Percentiles rank a stretch among this genome's conserved stretches.
phyloP scores from a whole-genome alignment of 1,140 invertebrate genomes.

The Ceratina australensis region DNA sequence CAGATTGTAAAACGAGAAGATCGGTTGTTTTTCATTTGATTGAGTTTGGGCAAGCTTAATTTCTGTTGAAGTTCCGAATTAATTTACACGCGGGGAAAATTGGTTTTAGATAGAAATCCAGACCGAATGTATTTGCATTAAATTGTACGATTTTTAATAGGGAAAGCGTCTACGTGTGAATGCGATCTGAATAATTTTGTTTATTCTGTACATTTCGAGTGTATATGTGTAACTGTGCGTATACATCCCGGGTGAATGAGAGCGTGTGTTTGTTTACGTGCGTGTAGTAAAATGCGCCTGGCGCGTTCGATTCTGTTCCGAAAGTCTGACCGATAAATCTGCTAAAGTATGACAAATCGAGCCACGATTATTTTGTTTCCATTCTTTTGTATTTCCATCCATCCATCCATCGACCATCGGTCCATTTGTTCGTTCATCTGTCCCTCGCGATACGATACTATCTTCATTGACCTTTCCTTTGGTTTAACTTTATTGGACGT shows the following conservation, averaged over 20 bases:
- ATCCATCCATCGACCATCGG: not conserved
- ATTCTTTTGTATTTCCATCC: not conserved
- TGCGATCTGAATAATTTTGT: constrained; percentile 42
- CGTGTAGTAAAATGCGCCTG: not conserved
- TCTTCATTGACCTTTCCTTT: not conserved
- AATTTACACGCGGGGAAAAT: constrained; percentile 22
- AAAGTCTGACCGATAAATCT: constrained; percentile 4
- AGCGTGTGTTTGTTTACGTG: not conserved
- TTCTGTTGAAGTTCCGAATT: constrained; percentile 14
- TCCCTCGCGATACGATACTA: not conserved
- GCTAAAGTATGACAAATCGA: constrained; percentile 38
- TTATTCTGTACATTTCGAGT: constrained; percentile 51
- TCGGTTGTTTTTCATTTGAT: constrained; percentile 19
- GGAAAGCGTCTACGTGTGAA: constrained; percentile 21
- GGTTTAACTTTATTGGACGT: constrained; percentile 8
- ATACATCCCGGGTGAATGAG: not conserved
- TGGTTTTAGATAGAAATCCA: constrained; percentile 44
- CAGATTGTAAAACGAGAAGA: constrained; percentile 20
- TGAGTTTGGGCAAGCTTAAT: constrained; percentile 13
- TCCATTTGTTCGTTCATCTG: not conserved
- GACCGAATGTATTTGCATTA: constrained; percentile 43
- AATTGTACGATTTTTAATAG: constrained; percentile 52
- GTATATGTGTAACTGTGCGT: constrained; percentile 14
- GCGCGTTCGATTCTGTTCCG: not conserved
- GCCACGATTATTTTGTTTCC: constrained; percentile 26